Base-by-base conservation (phyloP, 2,113 vertebrate species). In the Todiramphus saurophagus region DNA sequence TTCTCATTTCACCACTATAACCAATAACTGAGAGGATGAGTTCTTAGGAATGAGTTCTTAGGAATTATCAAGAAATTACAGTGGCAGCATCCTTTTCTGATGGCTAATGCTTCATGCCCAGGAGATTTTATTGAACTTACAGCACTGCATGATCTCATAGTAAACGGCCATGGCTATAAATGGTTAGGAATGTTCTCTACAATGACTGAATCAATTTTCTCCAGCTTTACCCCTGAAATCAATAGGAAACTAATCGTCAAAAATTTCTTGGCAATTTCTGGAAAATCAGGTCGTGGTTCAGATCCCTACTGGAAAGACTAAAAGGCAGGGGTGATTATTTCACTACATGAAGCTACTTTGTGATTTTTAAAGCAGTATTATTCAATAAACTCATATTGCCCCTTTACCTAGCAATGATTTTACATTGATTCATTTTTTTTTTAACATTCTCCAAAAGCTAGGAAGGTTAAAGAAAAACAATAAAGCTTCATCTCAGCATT, bases 211-310 rank as follows among this genome's bases (percentile, higher is more conserved):
- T 89, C 44, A 67, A 74, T 95, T 86, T 90, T 86, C 67, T 85
- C 37, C 50, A 88, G 31, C 55, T 95, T 94, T 50, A 70, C 19
- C 17, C 56, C 23, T 80, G 84, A 82, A 97, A 89, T 35, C 44
- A 83, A 59, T 80, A 67, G 27, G 28, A 85, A 94, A 87, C 55
- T 89, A 94, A 92, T 68, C 0, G 2, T 53, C 13, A 90, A 90
- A 94, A 78, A 81, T n/a, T 92, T 94, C 46, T 78, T 60, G 28
- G 27, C 30, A 95, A 72, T 92, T 95, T 86, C 51, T 87, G 33
- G 77, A 59, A 89, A 96, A 90, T 73, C 86, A 93, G 92, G 43
- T 60, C 78, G 19, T 74, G 8, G 9, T 63, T 88, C 41, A 83
- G 28, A 33, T 13, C 44, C 20, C 19, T 66, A 15, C 24, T 76